Conservation (phyloP, 2,113 vertebrate genomes). For the Parus major region DNA sequence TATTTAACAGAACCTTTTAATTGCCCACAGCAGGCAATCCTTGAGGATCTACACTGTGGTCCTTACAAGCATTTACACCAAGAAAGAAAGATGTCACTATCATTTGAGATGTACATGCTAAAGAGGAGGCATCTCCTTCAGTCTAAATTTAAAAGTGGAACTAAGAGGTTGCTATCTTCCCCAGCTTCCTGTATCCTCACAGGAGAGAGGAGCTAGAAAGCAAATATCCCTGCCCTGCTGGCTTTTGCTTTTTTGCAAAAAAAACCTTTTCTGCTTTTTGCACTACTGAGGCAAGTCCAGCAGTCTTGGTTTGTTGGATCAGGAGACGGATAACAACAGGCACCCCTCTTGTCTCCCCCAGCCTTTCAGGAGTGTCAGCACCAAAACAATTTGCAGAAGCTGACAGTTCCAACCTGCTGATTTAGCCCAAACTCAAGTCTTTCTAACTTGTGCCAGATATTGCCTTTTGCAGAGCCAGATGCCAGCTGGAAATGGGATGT, state of each 20-base stretch:
- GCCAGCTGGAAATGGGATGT: not conserved
- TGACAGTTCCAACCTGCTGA: not conserved
- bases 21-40: not conserved
- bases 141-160: not conserved
- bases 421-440: not conserved
- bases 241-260: too few relatives aligned
- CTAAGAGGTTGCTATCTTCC: not conserved
- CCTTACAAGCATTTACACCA: not conserved
- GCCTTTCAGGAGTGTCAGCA: too few relatives aligned
- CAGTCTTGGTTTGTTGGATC: not conserved
- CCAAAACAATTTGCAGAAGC: not conserved
- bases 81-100: not conserved
- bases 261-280: not conserved
- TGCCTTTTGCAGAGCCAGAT: not conserved
- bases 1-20: constrained; percentile 28
- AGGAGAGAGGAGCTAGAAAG: not conserved
- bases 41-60: not conserved
- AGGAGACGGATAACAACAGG: not conserved
- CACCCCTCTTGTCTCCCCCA: not conserved
- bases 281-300: not conserved
- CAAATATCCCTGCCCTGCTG: not conserved
- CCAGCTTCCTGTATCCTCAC: not conserved
- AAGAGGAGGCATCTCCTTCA: not conserved
- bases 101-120: not conserved
- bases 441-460: not conserved